Evolutionary conservation across 2,113 vertebrate genomes (phyloP).

Genomic region (Pelecanus crispus): DNA sequence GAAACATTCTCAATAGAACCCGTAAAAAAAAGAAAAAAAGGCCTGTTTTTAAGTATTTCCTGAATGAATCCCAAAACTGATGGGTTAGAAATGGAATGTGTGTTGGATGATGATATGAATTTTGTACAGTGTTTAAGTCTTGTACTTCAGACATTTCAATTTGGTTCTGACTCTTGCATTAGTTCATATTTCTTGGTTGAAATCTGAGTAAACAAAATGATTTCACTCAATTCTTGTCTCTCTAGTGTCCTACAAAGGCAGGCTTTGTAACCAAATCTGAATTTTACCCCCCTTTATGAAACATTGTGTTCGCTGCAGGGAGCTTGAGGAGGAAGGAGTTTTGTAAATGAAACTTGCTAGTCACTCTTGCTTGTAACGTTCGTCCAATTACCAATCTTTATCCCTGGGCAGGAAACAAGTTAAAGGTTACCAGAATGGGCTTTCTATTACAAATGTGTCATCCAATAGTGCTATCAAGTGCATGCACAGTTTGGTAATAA

Average conservation of each 20-base stretch:
- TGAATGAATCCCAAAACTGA: slow-evolving; percentile 56
- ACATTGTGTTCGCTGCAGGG: background rate
- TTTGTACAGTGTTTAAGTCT: slow-evolving; percentile 39
- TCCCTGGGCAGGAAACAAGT: slow-evolving; percentile 17
- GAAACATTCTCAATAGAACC: background rate
- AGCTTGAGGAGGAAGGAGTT: slow-evolving; percentile 9
- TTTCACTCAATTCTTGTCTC: background rate
- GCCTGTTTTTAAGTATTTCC: slow-evolving; percentile 52
- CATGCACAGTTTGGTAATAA: background rate
- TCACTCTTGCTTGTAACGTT: slow-evolving; percentile 27
- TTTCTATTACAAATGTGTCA: slow-evolving; percentile 1
- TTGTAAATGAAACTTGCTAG: slow-evolving; percentile 41
- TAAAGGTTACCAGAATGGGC: background rate
- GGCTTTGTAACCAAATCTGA: background rate
- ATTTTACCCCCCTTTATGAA: slow-evolving; percentile 36
- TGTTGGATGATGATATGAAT: slow-evolving; percentile 43
- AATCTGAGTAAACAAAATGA: slow-evolving; percentile 56
- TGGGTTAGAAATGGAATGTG: slow-evolving; percentile 57
- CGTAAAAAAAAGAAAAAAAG: background rate
- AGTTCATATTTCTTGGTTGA: slow-evolving; percentile 35
- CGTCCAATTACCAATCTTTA: slow-evolving; percentile 25
- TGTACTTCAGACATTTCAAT: slow-evolving; percentile 23
- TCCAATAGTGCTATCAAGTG: background rate
- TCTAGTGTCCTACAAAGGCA: slow-evolving; percentile 53
- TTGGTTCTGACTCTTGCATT: slow-evolving; percentile 14